Evolutionary conservation across 2,113 vertebrate genomes (phyloP).

Genomic region (Myotis lucifugus): DNA sequence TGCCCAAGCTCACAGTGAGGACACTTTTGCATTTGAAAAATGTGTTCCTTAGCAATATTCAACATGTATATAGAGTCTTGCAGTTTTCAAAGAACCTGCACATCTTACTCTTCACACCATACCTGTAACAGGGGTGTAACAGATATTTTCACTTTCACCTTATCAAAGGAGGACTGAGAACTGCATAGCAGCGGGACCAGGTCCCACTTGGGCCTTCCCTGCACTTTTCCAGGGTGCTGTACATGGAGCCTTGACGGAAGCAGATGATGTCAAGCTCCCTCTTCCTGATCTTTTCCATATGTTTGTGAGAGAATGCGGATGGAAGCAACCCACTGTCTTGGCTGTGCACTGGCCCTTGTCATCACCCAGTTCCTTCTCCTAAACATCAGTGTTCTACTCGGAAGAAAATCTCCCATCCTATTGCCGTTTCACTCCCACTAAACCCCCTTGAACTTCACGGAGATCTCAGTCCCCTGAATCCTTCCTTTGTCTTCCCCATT

Average conservation of each 20-base stretch:
- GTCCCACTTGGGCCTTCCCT: not conserved
- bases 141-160: not conserved
- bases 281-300: conserved; percentile 47
- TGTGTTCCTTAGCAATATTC: not conserved
- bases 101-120: not conserved
- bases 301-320: not conserved
- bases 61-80: not conserved
- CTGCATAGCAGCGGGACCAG: not conserved
- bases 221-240: not conserved
- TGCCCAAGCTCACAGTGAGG: not conserved
- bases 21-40: not conserved
- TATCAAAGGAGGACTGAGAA: not conserved
- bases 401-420: not conserved
- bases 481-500: not conserved
- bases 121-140: not conserved
- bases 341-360: conserved; percentile 38
- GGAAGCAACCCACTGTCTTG: conserved; percentile 39
- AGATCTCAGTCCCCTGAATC: not conserved
- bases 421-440: not conserved
- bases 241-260: not conserved
- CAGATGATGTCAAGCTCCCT: not conserved
- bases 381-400: not conserved
- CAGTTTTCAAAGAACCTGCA: not conserved
- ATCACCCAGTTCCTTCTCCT: not conserved
- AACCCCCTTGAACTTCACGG: not conserved